These are phyloP conservation scores for Pachyrhynchus sulphureomaculatus DNA, from an alignment of 1,140 invertebrate species.

Conservation along the genomic window DNA sequence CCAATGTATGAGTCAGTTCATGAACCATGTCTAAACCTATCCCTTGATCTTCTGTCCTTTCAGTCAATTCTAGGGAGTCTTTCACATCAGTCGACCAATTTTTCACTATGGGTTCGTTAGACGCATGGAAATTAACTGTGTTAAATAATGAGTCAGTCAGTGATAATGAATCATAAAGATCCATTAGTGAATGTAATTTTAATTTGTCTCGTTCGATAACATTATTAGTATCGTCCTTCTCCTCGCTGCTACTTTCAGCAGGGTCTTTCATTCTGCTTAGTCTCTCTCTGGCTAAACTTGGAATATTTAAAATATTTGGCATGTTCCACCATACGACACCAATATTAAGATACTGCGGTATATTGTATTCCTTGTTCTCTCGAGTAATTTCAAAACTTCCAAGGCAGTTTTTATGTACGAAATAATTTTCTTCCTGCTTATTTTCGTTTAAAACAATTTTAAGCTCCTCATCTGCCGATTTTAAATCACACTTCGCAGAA, in stretches of 20 bases:
- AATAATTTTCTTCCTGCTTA: constrained; percentile 18
- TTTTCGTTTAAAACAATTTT: constrained; percentile 1
- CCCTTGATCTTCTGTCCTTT: constrained; percentile 18
- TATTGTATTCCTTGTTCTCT: constrained; percentile 20
- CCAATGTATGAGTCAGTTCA: constrained; percentile 38
- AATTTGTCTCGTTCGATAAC: constrained; percentile 10
- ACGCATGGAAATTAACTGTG: constrained; percentile 9
- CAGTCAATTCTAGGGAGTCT: constrained; percentile 41
- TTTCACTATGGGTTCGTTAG: constrained; percentile 32
- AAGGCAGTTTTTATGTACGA: constrained; percentile 32
- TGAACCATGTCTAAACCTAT: constrained; percentile 17
- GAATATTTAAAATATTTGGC: constrained; percentile 34
- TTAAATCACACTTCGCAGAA: constrained; percentile 1
- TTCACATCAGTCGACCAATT: constrained; percentile 26
- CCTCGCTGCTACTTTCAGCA: neutral
- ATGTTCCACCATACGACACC: constrained; percentile 48
- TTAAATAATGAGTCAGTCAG: constrained; percentile 37
- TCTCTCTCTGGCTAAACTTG: constrained; percentile 1
- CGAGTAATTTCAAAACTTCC: constrained; percentile 32
- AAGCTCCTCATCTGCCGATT: constrained; percentile 22
- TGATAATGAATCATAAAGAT: constrained; percentile 35
- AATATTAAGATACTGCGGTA: constrained; percentile 35
- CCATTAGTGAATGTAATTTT: constrained; percentile 18
- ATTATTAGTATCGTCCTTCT: neutral
- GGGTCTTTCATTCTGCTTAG: neutral